phyloP scores from a whole-genome alignment of 2,113 vertebrate species.

The Corythornis madagascariensis region DNA sequence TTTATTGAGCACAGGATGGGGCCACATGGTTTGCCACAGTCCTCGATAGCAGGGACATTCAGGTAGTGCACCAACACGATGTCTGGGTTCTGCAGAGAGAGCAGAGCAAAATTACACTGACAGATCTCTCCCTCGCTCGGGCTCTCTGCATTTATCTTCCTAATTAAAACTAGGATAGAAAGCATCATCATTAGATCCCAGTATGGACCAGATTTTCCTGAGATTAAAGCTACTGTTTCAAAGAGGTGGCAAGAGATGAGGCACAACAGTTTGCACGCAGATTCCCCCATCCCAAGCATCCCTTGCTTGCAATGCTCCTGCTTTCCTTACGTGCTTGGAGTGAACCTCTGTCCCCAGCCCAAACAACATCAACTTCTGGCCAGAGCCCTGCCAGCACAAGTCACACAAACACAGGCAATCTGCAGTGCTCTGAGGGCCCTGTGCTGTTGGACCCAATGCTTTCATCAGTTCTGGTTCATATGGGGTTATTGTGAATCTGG shows the following conservation, averaged over 20 bases:
- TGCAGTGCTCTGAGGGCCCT: not conserved
- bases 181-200: not conserved
- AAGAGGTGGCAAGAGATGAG: not conserved
- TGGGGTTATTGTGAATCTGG: accelerated
- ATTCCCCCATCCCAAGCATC: not conserved
- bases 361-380: not conserved
- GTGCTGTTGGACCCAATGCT: not conserved
- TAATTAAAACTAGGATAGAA: not conserved
- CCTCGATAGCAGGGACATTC: conserved; percentile 98
- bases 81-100: conserved; percentile 89
- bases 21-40: conserved; percentile 98
- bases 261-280: not conserved
- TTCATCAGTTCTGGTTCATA: not conserved
- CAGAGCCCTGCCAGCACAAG: not conserved
- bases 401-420: not conserved
- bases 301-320: not conserved
- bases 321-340: not conserved
- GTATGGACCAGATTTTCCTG: accelerated
- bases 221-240: not conserved
- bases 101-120: not conserved
- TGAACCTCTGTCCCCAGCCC: not conserved
- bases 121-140: not conserved
- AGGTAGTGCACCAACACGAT: conserved; percentile 99
- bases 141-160: not conserved
- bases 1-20: conserved; percentile 99